These are phyloP conservation scores for Halocaridina rubra DNA, from an alignment of 2,888 invertebrate species.

Conservation along the genomic window DNA sequence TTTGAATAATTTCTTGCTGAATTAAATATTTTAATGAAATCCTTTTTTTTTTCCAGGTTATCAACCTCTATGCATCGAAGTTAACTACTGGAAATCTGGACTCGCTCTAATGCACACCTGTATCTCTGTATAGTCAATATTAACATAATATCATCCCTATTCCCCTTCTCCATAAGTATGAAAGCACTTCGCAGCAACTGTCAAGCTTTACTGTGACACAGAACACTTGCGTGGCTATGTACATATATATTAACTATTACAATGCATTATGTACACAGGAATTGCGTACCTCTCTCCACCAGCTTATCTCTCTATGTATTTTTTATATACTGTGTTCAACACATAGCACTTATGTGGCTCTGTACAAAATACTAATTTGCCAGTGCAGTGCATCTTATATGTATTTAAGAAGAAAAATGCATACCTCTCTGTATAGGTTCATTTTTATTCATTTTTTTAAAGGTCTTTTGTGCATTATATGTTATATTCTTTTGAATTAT, in stretches of 20 bases:
- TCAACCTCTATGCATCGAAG: conserved; percentile 86
- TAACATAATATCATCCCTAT: not conserved
- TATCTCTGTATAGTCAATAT: not conserved
- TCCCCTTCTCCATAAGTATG: too few relatives aligned
- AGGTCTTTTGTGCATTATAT: not conserved
- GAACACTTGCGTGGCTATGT: too few relatives aligned
- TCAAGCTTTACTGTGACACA: too few relatives aligned
- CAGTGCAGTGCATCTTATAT: too few relatives aligned
- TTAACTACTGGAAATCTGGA: conserved; percentile 80
- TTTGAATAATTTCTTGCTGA: not conserved
- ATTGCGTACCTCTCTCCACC: too few relatives aligned
- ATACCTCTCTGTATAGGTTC: not conserved
- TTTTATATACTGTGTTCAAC: too few relatives aligned
- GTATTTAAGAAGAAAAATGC: not conserved
- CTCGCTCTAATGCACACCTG: conserved; percentile 67
- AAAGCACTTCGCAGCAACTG: too few relatives aligned
- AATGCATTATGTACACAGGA: too few relatives aligned
- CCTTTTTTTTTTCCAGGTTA: conserved; percentile 72
- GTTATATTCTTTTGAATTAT: not conserved
- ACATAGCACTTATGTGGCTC: too few relatives aligned
- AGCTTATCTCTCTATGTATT: too few relatives aligned
- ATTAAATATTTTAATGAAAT: conserved; percentile 5
- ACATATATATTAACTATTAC: too few relatives aligned
- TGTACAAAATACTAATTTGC: too few relatives aligned
- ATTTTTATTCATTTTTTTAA: not conserved